These are phyloP conservation scores for Cyclura pinguis DNA, from an alignment of 2,797 vertebrate species.

Conservation along the genomic window DNA sequence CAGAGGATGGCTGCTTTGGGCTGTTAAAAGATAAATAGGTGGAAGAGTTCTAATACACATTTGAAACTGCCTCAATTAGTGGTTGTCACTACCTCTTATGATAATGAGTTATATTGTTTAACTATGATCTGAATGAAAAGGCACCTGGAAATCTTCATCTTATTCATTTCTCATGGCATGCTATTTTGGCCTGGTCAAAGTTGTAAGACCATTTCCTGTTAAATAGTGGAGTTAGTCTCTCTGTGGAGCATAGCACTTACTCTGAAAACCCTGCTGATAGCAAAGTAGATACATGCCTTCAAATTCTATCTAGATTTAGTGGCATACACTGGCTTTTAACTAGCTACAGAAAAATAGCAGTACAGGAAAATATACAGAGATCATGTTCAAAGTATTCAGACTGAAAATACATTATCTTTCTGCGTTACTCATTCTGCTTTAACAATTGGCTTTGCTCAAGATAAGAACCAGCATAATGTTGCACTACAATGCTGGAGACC, in stretches of 20 bases:
- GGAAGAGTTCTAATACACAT: not conserved
- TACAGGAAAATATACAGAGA: too few species aligned
- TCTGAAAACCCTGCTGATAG: not conserved
- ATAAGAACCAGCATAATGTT: not conserved
- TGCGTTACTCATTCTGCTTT: not conserved
- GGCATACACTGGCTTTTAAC: not conserved
- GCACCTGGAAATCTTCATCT: not conserved
- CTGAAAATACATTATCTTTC: not conserved
- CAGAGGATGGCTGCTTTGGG: not conserved
- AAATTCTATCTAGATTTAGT: not conserved
- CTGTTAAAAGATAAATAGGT: not conserved
- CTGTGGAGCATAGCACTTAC: not conserved
- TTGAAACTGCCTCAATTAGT: not conserved
- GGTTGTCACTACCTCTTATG: not conserved
- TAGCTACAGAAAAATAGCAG: not conserved
- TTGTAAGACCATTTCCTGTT: not conserved
- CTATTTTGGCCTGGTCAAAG: not conserved
- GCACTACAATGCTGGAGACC: too few species aligned
- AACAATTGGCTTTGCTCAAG: not conserved
- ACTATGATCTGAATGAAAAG: not conserved
- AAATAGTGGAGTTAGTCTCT: not conserved
- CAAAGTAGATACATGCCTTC: not conserved
- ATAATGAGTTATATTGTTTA: not conserved
- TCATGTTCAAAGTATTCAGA: not conserved
- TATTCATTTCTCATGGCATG: too few species aligned